A percentile compares a stretch with the other conserved stretches of the same genome.
These are phyloP conservation scores for Tridacna gigas DNA, from an alignment of 2,888 invertebrate genomes.

Conservation along the genomic window DNA sequence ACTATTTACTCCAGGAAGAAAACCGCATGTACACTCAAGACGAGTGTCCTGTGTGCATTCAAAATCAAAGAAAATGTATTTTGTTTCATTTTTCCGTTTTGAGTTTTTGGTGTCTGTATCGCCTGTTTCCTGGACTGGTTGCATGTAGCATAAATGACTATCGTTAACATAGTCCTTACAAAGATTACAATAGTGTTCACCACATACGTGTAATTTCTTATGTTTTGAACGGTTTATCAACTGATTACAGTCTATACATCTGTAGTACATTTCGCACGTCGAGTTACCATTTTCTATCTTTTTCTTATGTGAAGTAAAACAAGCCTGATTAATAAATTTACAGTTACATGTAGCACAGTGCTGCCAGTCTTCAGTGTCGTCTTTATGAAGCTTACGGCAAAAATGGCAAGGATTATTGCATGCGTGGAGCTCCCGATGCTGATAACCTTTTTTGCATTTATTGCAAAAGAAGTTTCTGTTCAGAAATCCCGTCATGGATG, in stretches of 20 bases:
- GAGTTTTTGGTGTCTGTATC: too few relatives aligned
- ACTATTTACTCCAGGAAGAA: background rate
- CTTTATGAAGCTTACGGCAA: slow-evolving; percentile 13
- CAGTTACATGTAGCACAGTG: slow-evolving; percentile 32
- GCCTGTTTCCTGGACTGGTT: slow-evolving; percentile 32
- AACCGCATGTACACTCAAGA: slow-evolving; percentile 29
- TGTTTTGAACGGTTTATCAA: too few relatives aligned
- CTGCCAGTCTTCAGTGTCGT: slow-evolving; percentile 30
- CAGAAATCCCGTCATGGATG: slow-evolving; percentile 52
- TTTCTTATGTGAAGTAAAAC: too few relatives aligned
- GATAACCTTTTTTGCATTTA: slow-evolving; percentile 35
- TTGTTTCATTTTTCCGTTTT: background rate
- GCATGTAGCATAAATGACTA: slow-evolving; percentile 53
- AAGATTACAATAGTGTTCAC: too few relatives aligned
- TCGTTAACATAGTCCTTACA: too few relatives aligned
- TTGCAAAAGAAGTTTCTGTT: slow-evolving; percentile 48
- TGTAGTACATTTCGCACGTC: too few relatives aligned
- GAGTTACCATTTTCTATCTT: too few relatives aligned
- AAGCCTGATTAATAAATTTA: slow-evolving; percentile 22
- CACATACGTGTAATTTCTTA: too few relatives aligned
- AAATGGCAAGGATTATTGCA: slow-evolving; percentile 46
- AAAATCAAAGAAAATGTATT: slow-evolving; percentile 55
- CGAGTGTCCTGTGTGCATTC: slow-evolving; percentile 47
- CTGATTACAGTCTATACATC: too few relatives aligned
- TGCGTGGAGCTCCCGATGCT: slow-evolving; percentile 24